Base-by-base conservation (phyloP, 2,797 vertebrate genomes). In the Scleropages formosus region DNA sequence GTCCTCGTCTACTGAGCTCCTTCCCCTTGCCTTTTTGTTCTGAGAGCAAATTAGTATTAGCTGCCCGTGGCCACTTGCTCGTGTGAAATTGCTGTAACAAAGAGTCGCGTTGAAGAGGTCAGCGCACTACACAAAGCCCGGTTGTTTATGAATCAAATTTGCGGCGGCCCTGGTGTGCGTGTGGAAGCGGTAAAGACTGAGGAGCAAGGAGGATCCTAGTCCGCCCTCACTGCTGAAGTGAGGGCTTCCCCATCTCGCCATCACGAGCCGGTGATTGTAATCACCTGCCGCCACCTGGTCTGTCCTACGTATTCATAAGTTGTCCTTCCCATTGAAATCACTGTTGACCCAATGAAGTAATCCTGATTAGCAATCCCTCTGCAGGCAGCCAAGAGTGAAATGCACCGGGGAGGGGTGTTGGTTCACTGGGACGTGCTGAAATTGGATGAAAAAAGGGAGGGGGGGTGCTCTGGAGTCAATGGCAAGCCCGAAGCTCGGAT, bases 291-390 rank as follows among this genome's bases (percentile, higher is more conserved):
- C 90, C 66, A 89, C 91, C 91, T 87, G 82, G 89, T 90, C 72
- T 59, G 88, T 90, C 85, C 91, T 89, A 89, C 90, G 91, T 93
- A 92, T 92, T 93, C 93, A 93, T 93, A 90, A 93, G 56, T 62
- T 79, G 79, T 77, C 77, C 90, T 92, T 94, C 94, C 94, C 94
- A 94, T 95, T 94, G 93, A 95, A 95, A 94, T 95, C 90, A 90
- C 90, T 95, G 94, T 95, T 95, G 94, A 95, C 94, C 92, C 94
- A 95, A 92, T 94, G 91, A 89, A 91, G 91, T 94, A 94, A 93
- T 94, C 93, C 94, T 94, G 94, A 94, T 94, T 93, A 94, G 94
- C 91, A 92, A 93, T 94, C 93, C 93, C 90, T 90, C 90, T 88
- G 93, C 90, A 91, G 89, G 88, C 93, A 94, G 92, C 92, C 91